Evolutionary conservation across 2,113 vertebrate species (phyloP).

Genomic region (Phyllostomus hastatus): DNA sequence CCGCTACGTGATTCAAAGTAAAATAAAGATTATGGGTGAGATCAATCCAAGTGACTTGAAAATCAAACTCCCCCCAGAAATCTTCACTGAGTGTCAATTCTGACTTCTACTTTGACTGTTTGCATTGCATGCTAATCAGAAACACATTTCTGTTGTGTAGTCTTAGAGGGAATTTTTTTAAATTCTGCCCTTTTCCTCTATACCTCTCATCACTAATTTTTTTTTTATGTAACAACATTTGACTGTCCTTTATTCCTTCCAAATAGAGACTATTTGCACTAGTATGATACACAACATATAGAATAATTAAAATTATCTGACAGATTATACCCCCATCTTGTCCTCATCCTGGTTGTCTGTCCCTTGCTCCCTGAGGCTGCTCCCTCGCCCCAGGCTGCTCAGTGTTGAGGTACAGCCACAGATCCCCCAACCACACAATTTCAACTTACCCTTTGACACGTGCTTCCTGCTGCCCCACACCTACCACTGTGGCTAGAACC

Average conservation of each 20-base stretch:
- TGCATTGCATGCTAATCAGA: conserved; percentile 9
- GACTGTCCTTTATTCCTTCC: background rate
- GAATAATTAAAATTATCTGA: background rate
- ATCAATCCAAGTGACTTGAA: background rate
- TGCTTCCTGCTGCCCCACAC: background rate
- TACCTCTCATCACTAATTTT: background rate
- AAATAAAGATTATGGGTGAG: background rate
- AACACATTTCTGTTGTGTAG: background rate
- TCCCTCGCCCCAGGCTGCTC: background rate
- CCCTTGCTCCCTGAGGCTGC: background rate
- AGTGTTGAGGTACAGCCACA: background rate
- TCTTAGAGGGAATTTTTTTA: background rate
- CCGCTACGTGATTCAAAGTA: background rate
- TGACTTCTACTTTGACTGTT: background rate
- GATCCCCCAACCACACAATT: background rate
- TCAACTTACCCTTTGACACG: background rate
- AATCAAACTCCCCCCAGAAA: background rate
- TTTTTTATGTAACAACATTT: background rate
- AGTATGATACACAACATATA: background rate
- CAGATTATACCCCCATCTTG: background rate
- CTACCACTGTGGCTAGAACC: background rate
- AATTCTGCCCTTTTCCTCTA: background rate
- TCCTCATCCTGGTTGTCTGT: background rate
- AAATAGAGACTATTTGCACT: background rate
- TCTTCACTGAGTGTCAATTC: background rate